Base-by-base conservation (phyloP, 2,888 invertebrate genomes). In the Amphiduros pacificus region DNA sequence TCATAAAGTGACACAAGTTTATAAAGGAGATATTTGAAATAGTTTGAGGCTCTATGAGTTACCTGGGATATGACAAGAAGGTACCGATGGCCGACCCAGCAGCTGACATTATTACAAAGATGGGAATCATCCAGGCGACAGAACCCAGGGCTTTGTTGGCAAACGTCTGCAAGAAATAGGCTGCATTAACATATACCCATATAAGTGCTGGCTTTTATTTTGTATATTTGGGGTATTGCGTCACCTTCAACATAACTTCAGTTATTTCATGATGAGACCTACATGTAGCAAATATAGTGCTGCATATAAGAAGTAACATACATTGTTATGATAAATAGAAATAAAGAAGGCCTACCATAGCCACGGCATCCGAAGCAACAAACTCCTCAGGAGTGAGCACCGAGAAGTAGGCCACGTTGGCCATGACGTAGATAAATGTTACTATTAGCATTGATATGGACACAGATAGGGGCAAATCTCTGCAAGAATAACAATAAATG, bases 101-200 rank as follows among this genome's bases (percentile, higher is more conserved):
- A 36, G 49, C 58, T 17, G 58, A 58, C 58, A 58, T 50, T 17
- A 51, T 51, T 2, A 58, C 58, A 50, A 49, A 44, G 22, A 75
- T 64, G 0, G 78, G 78, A 24, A 77, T 72, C 14, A 77, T 64
- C 67, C 73, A 77, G 2, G 77, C 64, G 40, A 71, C 63, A 1
- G 62, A 52, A 0, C 72, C 70, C 70, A 79, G 71, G 0, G 76
- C 76, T 59, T 71, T 67, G 27, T 75, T 72, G 0, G 74, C 68
- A 62, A 77, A 78, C 11, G 74, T 74, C 77, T 77, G 69, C n/a
- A 70, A 67, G 50, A n/a, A 24, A 27, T 36, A n/a, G n/a, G n/a
- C n/a, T n/a, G n/a, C n/a, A n/a, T n/a, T n/a, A n/a, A n/a, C n/a
- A n/a, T n/a, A n/a, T n/a, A n/a, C n/a, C n/a, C n/a, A n/a, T n/a